A percentile compares a stretch with the other conserved stretches of the same genome.
These are phyloP conservation scores for Paradoxurus hermaphroditus DNA, from an alignment of 2,113 vertebrate genomes.

Conservation along the genomic window DNA sequence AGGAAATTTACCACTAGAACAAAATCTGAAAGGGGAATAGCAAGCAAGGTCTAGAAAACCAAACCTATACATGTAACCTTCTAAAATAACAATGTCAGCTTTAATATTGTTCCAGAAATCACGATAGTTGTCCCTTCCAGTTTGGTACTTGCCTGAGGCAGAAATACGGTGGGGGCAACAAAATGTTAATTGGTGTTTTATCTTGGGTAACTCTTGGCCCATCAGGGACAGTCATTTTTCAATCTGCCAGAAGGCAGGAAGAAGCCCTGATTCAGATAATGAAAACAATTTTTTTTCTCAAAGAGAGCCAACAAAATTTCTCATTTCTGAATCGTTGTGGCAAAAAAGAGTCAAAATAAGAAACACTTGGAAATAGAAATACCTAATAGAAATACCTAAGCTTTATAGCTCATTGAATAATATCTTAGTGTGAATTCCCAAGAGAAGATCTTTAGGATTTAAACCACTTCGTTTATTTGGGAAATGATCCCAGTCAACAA, in stretches of 20 bases:
- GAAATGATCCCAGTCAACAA: neutral
- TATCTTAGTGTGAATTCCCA: neutral
- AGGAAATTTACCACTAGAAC: neutral
- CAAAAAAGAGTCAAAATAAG: neutral
- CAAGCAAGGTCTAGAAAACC: neutral
- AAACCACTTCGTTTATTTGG: neutral
- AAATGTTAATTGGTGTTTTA: neutral
- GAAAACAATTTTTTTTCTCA: neutral
- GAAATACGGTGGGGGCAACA: neutral
- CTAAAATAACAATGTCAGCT: neutral
- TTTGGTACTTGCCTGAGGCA: neutral
- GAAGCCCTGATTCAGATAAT: neutral
- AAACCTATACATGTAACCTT: neutral
- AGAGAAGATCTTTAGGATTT: neutral
- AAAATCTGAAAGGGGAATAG: neutral
- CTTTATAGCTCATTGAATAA: neutral
- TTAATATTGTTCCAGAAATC: neutral
- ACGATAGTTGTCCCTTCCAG: neutral
- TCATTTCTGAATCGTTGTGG: neutral
- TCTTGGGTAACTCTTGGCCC: neutral
- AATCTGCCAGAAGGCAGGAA: neutral
- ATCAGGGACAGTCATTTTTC: neutral
- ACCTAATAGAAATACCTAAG: neutral
- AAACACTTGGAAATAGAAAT: neutral
- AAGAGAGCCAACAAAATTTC: neutral